Conservation (phyloP, 2,797 vertebrate genomes). For the Cephalopachus bancanus region DNA sequence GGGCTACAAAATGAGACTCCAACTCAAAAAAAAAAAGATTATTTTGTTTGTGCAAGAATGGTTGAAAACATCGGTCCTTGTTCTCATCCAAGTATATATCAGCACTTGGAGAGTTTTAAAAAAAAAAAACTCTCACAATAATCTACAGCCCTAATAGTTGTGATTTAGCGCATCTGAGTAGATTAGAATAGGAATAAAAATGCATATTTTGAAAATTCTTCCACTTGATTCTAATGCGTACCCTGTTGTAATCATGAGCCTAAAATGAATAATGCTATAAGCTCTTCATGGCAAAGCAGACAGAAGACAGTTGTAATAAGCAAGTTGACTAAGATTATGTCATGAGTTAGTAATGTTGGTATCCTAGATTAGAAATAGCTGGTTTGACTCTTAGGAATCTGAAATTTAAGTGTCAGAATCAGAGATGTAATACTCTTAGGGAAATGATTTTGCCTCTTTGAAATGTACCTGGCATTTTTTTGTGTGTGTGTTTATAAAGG, state of each 20-base stretch:
- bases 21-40: no score
- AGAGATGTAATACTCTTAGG: neutral
- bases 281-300: neutral
- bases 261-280: neutral
- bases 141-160: neutral
- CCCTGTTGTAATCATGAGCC: neutral
- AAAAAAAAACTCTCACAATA: neutral
- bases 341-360: neutral
- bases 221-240: neutral
- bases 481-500: neutral
- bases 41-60: neutral
- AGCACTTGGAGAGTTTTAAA: neutral
- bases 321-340: neutral
- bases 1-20: no score
- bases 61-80: neutral
- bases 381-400: constrained; percentile 5
- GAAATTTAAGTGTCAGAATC: constrained; percentile 28
- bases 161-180: neutral
- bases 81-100: neutral
- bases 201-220: neutral
- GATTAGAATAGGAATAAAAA: neutral
- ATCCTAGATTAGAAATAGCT: neutral
- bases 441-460: constrained; percentile 13
- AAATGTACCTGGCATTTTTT: neutral
- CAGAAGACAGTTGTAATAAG: neutral